phyloP scores from a whole-genome alignment of 2,888 invertebrate species.

The Limnephilus auricula region DNA sequence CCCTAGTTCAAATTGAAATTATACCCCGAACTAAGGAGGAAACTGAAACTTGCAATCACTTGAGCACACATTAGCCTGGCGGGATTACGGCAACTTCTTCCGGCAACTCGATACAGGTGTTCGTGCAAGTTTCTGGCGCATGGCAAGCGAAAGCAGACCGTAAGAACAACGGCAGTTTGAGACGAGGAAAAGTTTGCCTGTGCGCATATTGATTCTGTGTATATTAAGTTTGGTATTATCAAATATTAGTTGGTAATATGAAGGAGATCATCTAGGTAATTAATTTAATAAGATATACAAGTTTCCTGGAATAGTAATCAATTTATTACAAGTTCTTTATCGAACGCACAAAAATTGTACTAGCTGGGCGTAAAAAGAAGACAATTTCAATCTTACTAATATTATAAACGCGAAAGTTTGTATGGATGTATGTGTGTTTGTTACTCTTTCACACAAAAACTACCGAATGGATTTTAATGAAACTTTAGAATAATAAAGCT shows the following conservation, averaged over 20 bases:
- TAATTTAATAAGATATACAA: not conserved
- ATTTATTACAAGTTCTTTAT: no score
- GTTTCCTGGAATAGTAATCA: no score
- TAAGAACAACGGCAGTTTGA: constrained; percentile 2
- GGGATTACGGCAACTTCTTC: constrained; percentile 33
- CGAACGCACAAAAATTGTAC: no score
- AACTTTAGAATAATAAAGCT: no score
- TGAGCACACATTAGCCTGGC: constrained; percentile 41
- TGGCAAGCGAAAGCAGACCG: constrained; percentile 33
- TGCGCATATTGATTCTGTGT: not conserved
- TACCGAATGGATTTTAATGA: no score
- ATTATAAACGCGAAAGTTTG: no score
- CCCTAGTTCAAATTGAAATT: not conserved
- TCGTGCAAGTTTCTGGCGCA: constrained; percentile 14
- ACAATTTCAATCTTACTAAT: no score
- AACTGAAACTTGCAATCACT: constrained; percentile 20
- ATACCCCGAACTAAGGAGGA: not conserved
- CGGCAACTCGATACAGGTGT: constrained; percentile 41
- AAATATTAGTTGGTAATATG: not conserved
- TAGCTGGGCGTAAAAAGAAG: no score
- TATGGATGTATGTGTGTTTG: no score
- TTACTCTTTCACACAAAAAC: no score
- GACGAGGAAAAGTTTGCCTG: not conserved
- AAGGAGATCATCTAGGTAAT: not conserved
- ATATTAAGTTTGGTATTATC: not conserved